Evolutionary conservation across 2,888 invertebrate species (phyloP).

Genomic region (Nymphalis urticae): DNA sequence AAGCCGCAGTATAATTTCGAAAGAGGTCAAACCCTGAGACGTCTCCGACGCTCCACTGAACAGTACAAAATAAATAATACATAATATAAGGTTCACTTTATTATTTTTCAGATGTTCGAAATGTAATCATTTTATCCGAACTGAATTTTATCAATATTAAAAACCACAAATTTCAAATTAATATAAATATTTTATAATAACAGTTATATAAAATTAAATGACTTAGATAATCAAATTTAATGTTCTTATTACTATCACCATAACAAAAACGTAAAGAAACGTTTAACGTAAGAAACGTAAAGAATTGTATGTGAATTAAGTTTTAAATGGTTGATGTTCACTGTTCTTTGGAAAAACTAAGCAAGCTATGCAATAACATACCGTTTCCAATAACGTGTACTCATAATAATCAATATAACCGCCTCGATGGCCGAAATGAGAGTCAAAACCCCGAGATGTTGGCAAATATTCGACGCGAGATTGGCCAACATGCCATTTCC

Average conservation of each 20-base stretch:
- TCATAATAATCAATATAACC: constrained; percentile 91
- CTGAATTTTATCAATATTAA: no score
- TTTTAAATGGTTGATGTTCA: no score
- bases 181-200: no score
- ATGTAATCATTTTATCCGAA: no score
- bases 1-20: constrained; percentile 75
- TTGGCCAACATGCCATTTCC: constrained; percentile 89
- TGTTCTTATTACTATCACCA: no score
- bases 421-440: constrained; percentile 92
- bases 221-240: no score
- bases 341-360: not conserved
- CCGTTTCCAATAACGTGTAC: constrained; percentile 61
- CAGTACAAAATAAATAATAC: not conserved
- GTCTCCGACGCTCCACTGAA: constrained; percentile 53
- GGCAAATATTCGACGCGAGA: constrained; percentile 83
- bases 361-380: constrained; percentile 43
- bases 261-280: no score
- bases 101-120: no score
- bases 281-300: no score
- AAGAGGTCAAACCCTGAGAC: constrained; percentile 78
- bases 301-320: no score
- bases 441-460: constrained; percentile 88
- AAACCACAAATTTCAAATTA: no score
- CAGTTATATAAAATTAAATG: no score
- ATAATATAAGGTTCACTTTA: not conserved